phyloP scores from a whole-genome alignment of 2,797 vertebrate species.

The Pitangus sulphuratus region DNA sequence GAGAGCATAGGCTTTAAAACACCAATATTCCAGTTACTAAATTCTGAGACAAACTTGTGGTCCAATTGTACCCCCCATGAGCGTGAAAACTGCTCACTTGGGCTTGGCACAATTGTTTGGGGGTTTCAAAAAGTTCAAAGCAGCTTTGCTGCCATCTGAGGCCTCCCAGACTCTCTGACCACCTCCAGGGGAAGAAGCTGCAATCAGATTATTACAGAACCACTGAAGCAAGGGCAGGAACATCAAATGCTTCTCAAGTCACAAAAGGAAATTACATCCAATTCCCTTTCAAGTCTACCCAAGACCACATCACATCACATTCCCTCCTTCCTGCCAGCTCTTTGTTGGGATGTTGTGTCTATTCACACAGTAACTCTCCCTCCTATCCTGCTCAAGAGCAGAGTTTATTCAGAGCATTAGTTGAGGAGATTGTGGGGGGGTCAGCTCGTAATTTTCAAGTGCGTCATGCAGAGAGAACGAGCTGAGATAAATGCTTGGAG shows the following conservation, averaged over 20 bases:
- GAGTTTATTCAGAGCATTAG: background rate
- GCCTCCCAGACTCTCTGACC: background rate
- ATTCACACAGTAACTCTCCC: background rate
- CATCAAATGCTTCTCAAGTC: background rate
- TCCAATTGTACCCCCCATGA: rapidly evolving
- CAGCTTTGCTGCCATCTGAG: background rate
- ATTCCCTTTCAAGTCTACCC: background rate
- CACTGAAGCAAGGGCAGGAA: background rate
- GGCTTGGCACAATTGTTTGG: background rate
- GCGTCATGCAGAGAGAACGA: background rate
- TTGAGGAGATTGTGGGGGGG: background rate
- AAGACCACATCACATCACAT: background rate
- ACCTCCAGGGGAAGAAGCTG: background rate
- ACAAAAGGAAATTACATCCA: background rate
- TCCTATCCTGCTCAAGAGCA: background rate
- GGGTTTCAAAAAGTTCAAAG: background rate
- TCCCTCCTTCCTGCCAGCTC: background rate
- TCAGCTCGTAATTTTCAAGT: background rate
- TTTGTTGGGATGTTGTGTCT: background rate
- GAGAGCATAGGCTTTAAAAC: background rate
- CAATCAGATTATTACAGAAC: background rate
- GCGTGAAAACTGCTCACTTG: background rate
- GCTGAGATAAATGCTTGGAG: background rate
- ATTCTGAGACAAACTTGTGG: background rate
- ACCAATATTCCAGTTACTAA: background rate